Conservation (phyloP, 1,140 invertebrate species). For the Kradibia gibbosae region DNA sequence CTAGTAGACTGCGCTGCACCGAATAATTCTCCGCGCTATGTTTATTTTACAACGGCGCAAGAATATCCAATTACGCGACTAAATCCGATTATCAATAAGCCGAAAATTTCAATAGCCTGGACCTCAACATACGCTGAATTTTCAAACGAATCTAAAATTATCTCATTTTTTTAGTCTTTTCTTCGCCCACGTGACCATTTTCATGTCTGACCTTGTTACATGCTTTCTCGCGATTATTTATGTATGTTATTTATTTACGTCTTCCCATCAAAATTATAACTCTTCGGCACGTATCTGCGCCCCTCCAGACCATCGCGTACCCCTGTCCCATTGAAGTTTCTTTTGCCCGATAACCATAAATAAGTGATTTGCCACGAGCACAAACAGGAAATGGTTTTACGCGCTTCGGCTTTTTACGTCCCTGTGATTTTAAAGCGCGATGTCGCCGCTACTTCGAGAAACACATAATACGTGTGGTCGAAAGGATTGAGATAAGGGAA, state of each 20-base stretch:
- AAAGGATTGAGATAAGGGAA: constrained; percentile 12
- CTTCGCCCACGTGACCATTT: neutral
- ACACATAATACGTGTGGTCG: neutral
- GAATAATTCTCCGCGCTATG: neutral
- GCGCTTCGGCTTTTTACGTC: neutral
- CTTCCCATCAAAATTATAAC: neutral
- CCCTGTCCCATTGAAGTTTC: neutral
- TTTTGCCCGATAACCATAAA: constrained; percentile 7
- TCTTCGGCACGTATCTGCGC: neutral
- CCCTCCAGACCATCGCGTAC: neutral
- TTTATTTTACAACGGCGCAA: neutral
- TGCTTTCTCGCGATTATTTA: constrained; percentile 10
- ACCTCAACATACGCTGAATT: neutral
- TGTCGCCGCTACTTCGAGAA: neutral
- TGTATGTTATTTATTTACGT: neutral
- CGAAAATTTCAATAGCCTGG: neutral
- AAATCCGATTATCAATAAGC: neutral
- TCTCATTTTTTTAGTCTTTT: neutral
- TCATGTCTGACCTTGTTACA: neutral
- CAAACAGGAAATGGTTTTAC: neutral
- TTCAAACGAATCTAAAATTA: neutral
- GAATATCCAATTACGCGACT: neutral
- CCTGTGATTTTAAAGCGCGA: neutral
- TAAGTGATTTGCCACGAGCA: constrained; percentile 14
- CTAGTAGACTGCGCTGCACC: neutral